Percentiles rank a stretch among this genome's conserved stretches.
Evolutionary conservation across 2,888 invertebrate genomes (phyloP).

Genomic region (Malacosoma neustria): DNA sequence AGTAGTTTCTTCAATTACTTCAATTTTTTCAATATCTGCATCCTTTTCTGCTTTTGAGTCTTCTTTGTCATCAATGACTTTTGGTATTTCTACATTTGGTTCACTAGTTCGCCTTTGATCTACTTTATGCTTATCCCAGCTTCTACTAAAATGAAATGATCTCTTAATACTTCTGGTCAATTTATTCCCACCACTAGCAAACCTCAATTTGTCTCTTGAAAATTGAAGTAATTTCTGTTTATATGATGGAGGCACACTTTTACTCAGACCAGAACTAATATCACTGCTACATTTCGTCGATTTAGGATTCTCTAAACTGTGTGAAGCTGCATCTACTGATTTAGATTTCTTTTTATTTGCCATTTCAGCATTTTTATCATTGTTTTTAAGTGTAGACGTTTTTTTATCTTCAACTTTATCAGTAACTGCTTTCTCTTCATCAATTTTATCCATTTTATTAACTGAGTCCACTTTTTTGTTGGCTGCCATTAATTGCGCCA

Average conservation of each 20-base stretch:
- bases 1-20: constrained; percentile 53
- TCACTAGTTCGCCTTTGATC: constrained; percentile 64
- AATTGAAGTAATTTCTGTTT: constrained; percentile 67
- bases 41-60: constrained; percentile 59
- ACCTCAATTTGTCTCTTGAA: constrained; percentile 61
- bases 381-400: constrained; percentile 11
- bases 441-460: constrained; percentile 62
- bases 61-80: constrained; percentile 33
- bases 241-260: constrained; percentile 68
- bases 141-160: constrained; percentile 63
- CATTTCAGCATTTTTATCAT: constrained; percentile 21
- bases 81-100: constrained; percentile 48
- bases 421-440: constrained; percentile 28
- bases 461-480: constrained; percentile 44
- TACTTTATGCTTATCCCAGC: constrained; percentile 59
- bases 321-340: constrained; percentile 56
- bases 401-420: constrained; percentile 17
- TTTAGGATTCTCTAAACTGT: constrained; percentile 61
- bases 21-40: constrained; percentile 56
- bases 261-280: constrained; percentile 57
- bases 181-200: constrained; percentile 62
- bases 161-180: constrained; percentile 65
- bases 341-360: constrained; percentile 46
- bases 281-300: constrained; percentile 59
- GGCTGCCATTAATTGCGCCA: constrained; percentile 57